These are phyloP conservation scores for Glaucidium brasilianum DNA, from an alignment of 2,113 vertebrate genomes.

Conservation along the genomic window DNA sequence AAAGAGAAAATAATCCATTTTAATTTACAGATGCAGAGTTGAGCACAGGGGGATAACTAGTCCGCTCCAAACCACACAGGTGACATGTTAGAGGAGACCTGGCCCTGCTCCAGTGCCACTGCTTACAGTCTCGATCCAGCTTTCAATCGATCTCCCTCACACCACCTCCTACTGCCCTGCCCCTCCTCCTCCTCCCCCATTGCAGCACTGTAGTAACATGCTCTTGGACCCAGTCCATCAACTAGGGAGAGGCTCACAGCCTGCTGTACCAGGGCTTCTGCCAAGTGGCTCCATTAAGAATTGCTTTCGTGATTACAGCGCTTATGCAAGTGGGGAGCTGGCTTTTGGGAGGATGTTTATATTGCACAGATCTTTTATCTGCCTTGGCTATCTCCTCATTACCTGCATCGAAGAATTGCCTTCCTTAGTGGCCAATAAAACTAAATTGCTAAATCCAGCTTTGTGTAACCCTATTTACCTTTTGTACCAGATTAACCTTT, in stretches of 20 bases:
- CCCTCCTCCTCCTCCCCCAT: not conserved
- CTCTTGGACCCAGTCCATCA: not conserved
- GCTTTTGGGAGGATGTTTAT: constrained; percentile 66
- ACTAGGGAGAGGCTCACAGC: constrained; percentile 44
- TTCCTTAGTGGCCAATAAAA: constrained; percentile 55
- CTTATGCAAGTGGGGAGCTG: constrained; percentile 41
- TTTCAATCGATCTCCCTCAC: not conserved
- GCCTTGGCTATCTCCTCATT: constrained; percentile 57
- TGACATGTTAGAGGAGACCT: not conserved
- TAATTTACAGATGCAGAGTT: not conserved
- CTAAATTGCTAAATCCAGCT: constrained; percentile 64
- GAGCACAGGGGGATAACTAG: not conserved
- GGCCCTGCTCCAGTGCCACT: not conserved
- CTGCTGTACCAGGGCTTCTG: constrained; percentile 49
- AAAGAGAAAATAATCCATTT: not conserved
- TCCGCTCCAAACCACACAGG: not conserved
- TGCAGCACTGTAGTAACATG: constrained; percentile 2
- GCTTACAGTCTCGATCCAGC: not conserved
- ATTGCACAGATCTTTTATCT: constrained; percentile 55
- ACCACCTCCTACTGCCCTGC: not conserved
- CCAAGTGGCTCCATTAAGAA: constrained; percentile 61
- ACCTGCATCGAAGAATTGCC: constrained; percentile 61
- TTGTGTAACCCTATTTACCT: constrained; percentile 63
- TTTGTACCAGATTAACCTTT: constrained; percentile 64
- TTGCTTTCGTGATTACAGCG: constrained; percentile 42